Evolutionary conservation across 2,113 vertebrate genomes (phyloP), one percentile per base, ranked within the genome.

Genomic region (Austrofundulus limnaeus): DNA sequence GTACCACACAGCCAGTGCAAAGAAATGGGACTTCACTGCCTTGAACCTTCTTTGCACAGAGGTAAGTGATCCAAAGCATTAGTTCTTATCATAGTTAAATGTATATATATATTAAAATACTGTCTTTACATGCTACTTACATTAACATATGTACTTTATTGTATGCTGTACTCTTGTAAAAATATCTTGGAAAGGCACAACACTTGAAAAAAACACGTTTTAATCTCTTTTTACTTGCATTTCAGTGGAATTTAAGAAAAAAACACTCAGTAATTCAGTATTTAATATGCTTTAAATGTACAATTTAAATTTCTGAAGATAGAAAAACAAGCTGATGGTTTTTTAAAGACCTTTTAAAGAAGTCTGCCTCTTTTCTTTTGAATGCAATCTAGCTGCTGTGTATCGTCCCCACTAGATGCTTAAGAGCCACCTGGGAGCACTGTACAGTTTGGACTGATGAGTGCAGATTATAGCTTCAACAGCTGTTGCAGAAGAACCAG

Each of bases 11-110:
- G 89, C 92, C 25, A 95, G 97, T 88, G 90, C 95, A 67, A 98
- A 95, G 91, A 97, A 94, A 86, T 98, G 96, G 96, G 97, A 99
- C 87, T 99, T 99, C 85, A 94, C 95, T 41, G 95, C 96, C 69
- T 90, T 98, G 43, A 90, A 92, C 85, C 45, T 94, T 89, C 90
- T 98, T 92, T 99, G 95, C 84, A 92, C 90, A 50, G 90, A 94
- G 92, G 95, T 92, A 95, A 95, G 97, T 85, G 61, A 8, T 48
- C 24, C 7, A 46, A 20, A 53, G 46, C 17, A 42, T 34, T 9
- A 34, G 2, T 34, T 5, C 10, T 10, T 34, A 5, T 34, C 10
- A 28, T n/a, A n/a, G n/a, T 28, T 28, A 28, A 4, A 28, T 28
- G 25, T 34, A 34, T 34, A 34, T 8, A 34, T 5, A 34, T 34